Evolutionary conservation across 2,888 invertebrate species (phyloP), one percentile per base, ranked within the genome.

Genomic region (Heterodera filipjevi): DNA sequence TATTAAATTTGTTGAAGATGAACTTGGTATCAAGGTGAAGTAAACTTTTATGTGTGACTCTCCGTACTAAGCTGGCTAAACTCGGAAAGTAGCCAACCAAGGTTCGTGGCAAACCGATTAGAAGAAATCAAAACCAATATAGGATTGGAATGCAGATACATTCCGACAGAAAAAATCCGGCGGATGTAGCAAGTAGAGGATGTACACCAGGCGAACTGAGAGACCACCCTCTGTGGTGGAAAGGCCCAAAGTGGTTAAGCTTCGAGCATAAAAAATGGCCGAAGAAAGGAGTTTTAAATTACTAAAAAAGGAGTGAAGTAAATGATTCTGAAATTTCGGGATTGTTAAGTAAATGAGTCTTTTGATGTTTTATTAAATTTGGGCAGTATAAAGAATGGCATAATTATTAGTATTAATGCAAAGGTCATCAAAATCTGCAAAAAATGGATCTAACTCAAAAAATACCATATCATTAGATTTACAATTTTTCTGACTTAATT

Each of bases 111-210:
- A 27, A 81, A 77, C 30, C 68, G 81, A 10, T 19, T 83, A n/a
- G 49, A 8, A 30, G 74, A 75, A 49, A 82, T 81, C 44, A 66
- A 71, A 30, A 44, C 22, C 16, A 74, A 46, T 35, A n/a, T 12
- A 5, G 71, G 10, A 3, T 3, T 70, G 3, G n/a, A 70, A 27
- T 70, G 80, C n/a, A 70, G 79, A 22, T 84, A 87, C 77, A 82
- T 89, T 1, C 80, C 78, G 0, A 81, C 84, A 1, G 74, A 79
- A 5, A 81, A n/a, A 89, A 89, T 79, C 87, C 88, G 2, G 88
- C 88, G 12, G 87, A 89, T 74, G 79, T 84, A 72, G 84, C 85
- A 0, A 85, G 87, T 2, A 33, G 81, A 32, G 84, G 84, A 1
- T 27, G 79, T 32, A 72, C 53, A 32, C 66, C 79, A 22, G 33